Conservation (phyloP, 2,888 invertebrate species). For the Chalcis sispes region DNA sequence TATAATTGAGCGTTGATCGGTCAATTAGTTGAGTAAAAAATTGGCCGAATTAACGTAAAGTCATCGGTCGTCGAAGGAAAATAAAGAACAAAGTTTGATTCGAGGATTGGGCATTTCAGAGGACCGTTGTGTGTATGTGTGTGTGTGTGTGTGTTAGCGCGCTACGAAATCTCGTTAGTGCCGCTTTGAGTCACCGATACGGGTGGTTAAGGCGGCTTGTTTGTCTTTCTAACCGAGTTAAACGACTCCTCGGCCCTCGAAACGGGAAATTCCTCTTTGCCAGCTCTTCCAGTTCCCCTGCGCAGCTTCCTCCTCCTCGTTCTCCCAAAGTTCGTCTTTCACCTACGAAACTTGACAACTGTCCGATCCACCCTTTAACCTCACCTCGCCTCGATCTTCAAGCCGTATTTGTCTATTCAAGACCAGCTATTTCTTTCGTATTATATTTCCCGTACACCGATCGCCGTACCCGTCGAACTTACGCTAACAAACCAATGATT, state of each 20-base stretch:
- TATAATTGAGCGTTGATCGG: background rate
- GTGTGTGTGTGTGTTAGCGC: background rate
- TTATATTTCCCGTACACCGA: no score
- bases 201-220: conserved; percentile 62
- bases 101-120: background rate
- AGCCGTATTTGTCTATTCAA: conserved; percentile 2
- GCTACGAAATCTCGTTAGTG: conserved; percentile 59
- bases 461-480: background rate
- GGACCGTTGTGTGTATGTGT: background rate
- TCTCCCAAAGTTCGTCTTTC: background rate
- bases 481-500: background rate
- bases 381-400: no score
- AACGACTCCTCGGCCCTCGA: conserved; percentile 53
- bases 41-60: conserved; percentile 13
- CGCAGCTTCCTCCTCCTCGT: conserved; percentile 3
- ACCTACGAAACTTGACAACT: conserved; percentile 2
- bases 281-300: conserved; percentile 43
- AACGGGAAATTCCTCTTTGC: conserved; percentile 41
- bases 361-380: background rate
- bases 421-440: no score
- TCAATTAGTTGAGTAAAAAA: background rate
- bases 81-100: conserved; percentile 41
- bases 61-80: background rate
- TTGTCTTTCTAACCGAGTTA: conserved; percentile 64
- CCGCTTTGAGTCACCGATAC: conserved; percentile 61